Percentiles rank a stretch among this genome's conserved stretches.
Evolutionary conservation across 1,140 invertebrate genomes (phyloP).

Genomic region (Agraylea sexmaculata): DNA sequence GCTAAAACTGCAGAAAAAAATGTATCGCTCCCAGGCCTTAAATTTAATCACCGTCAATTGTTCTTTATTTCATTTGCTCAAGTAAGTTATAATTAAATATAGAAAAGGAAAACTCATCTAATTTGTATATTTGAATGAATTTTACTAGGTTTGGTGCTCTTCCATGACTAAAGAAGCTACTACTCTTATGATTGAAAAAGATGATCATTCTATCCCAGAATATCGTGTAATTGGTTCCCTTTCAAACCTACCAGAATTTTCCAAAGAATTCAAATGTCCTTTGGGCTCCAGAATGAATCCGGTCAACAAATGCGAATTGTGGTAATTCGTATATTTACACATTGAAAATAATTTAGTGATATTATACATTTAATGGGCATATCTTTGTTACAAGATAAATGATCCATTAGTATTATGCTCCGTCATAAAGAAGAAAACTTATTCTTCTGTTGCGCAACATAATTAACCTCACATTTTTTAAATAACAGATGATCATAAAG

Average conservation of each 20-base stretch:
- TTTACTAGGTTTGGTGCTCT: slow-evolving; percentile 73
- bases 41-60: slow-evolving; percentile 74
- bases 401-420: no score
- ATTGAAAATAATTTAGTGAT: no score
- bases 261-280: slow-evolving; percentile 75
- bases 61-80: slow-evolving; percentile 91
- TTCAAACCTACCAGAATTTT: slow-evolving; percentile 81
- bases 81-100: slow-evolving; percentile 37
- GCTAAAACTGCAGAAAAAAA: slow-evolving; percentile 31
- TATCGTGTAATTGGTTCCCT: slow-evolving; percentile 81
- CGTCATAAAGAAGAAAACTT: no score
- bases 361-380: no score
- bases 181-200: slow-evolving; percentile 72
- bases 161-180: slow-evolving; percentile 65
- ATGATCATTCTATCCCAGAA: slow-evolving; percentile 67
- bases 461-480: no score
- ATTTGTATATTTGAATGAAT: slow-evolving; percentile 8
- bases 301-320: slow-evolving; percentile 79
- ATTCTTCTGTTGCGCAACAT: no score
- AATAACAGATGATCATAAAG: no score
- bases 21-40: slow-evolving; percentile 62
- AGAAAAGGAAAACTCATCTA: background rate
- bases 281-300: slow-evolving; percentile 79
- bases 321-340: no score
- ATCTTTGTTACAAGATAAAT: no score